These are phyloP conservation scores for Drosophila athabasca DNA, from an alignment of 1,140 invertebrate species.

Conservation along the genomic window DNA sequence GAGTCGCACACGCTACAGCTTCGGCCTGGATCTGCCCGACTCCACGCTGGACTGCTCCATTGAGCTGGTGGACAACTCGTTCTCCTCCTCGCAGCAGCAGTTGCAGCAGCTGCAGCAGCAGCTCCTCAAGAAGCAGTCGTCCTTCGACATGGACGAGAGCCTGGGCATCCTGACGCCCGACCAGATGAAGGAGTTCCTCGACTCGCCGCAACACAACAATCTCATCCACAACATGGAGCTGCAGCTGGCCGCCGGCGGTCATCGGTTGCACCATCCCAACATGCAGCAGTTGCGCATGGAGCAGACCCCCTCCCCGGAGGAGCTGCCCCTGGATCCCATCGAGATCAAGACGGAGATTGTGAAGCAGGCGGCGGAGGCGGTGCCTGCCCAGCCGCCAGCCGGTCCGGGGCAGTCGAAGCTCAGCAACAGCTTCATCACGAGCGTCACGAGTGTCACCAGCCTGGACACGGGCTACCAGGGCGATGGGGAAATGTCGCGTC, in stretches of 20 bases:
- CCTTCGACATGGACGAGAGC: constrained; percentile 90
- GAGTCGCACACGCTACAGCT: constrained; percentile 67
- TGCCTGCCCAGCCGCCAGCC: constrained; percentile 59
- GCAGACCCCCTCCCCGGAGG: constrained; percentile 91
- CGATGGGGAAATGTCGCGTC: constrained; percentile 92
- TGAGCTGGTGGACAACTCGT: constrained; percentile 75
- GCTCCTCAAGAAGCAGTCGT: constrained; percentile 88
- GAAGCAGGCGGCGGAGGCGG: constrained; percentile 83
- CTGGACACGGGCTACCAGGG: constrained; percentile 94
- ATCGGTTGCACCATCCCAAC: constrained; percentile 49
- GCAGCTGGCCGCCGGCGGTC: constrained; percentile 60
- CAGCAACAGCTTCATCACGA: constrained; percentile 90
- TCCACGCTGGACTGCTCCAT: constrained; percentile 77
- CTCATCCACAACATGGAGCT: constrained; percentile 86
- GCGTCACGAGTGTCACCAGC: constrained; percentile 93
- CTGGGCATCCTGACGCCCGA: constrained; percentile 93
- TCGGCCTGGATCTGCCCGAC: constrained; percentile 76
- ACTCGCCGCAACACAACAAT: constrained; percentile 63
- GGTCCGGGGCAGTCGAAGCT: constrained; percentile 83
- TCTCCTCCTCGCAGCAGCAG: constrained; percentile 60
- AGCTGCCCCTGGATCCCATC: constrained; percentile 90
- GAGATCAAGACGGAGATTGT: constrained; percentile 84
- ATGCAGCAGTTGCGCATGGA: constrained; percentile 85
- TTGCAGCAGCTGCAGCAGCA: constrained; percentile 67
- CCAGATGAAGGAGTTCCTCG: constrained; percentile 88